Base-by-base conservation (phyloP, 2,888 invertebrate genomes). In the Drosophila stalkeri region DNA sequence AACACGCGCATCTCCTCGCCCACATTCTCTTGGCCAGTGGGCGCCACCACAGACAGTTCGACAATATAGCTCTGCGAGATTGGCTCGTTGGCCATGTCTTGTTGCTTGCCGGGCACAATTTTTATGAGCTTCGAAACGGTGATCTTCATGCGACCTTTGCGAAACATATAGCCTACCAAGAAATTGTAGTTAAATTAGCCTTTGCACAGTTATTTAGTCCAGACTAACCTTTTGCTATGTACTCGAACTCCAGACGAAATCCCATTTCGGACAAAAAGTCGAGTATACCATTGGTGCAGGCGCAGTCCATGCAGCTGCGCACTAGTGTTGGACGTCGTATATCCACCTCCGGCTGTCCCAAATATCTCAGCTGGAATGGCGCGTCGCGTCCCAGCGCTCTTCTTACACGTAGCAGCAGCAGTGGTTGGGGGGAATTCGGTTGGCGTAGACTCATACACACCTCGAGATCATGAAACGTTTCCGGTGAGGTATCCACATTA, bases 111-210 rank as follows among this genome's bases (percentile, higher is more conserved):
- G 63, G 96, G 96, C 47, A 95, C 95, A 93, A 97, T 95, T 94
- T 98, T 98, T 89, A 97, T 98, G 67, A 99, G 96, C 93, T 99
- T 99, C 0, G 98, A 97, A 0, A 99, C 98, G 1, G 98, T 98
- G 23, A 99, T 97, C 93, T 99, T 99, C 98, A 99, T 98, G 70
- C 98, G 95, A 0, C 99, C 99, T 93, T 99, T 99, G 67, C 98
- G 95, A 90, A 99, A 99, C 96, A 99, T 97, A 90, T 97, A 98
- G 6, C 92, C 92, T 92, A 47, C 2, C 14, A 33, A 20, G 2
- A 33, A 27, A 18, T 16, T 1, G 0, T 7, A 9, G 1, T n/a
- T 41, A 2, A 27, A 18, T 3, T 37, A 2, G 7, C 14, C 5
- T 16, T 37, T 20, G 37, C 2, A 4, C 8, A 2, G 4, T 5